Conservation (phyloP, 2,113 vertebrate genomes). For the Xenopus laevis region DNA sequence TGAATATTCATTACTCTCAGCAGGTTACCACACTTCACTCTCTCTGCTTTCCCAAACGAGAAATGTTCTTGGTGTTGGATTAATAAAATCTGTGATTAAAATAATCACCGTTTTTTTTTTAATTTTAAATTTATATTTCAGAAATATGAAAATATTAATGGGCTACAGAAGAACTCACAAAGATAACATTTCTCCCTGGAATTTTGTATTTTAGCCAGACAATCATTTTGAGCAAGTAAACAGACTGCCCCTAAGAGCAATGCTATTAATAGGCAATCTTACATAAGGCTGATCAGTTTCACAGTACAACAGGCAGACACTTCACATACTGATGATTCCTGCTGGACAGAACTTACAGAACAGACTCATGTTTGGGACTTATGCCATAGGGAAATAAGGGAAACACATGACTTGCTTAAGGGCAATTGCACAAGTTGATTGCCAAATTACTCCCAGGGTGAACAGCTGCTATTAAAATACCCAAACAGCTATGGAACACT, state of each 20-base stretch:
- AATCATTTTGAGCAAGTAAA: neutral
- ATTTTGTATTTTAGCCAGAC: neutral
- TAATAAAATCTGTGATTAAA: conserved; percentile 9
- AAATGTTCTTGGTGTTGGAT: conserved; percentile 11
- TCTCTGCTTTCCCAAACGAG: neutral
- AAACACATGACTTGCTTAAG: no score
- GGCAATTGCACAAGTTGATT: no score
- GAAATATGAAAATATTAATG: neutral
- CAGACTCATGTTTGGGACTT: no score
- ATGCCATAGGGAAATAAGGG: no score
- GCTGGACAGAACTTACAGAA: no score
- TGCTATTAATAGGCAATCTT: neutral
- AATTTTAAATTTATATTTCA: neutral
- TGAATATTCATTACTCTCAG: conserved; percentile 21
- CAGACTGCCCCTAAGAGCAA: neutral
- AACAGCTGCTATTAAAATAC: no score
- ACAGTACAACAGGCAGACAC: no score
- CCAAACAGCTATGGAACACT: no score
- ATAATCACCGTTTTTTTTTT: neutral
- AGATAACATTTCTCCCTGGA: neutral
- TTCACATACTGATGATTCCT: no score
- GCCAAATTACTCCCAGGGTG: no score
- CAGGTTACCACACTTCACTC: conserved; percentile 6
- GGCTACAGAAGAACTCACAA: neutral
- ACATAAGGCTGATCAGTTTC: neutral